Conservation (phyloP, 2,797 vertebrate genomes). For the Malurus splendens region DNA sequence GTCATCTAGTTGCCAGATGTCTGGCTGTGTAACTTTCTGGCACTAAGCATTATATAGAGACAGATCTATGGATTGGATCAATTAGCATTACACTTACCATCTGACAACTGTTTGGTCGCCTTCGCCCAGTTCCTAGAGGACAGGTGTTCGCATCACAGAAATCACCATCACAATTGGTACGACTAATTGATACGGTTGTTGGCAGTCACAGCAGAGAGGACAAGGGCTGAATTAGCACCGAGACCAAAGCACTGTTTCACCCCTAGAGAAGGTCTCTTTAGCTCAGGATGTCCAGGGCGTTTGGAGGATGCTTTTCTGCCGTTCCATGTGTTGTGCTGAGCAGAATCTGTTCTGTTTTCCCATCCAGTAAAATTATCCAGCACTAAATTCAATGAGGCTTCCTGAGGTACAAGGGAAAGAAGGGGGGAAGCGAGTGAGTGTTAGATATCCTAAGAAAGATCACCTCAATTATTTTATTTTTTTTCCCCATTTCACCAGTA, state of each 20-base stretch:
- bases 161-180: slow-evolving; percentile 64
- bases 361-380: background rate
- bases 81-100: slow-evolving; percentile 77
- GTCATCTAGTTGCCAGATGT: slow-evolving; percentile 74
- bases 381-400: background rate
- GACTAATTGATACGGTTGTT: slow-evolving; percentile 68
- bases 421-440: background rate
- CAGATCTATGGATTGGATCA: slow-evolving; percentile 75
- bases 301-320: background rate
- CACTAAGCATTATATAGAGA: slow-evolving; percentile 63
- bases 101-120: slow-evolving; percentile 77
- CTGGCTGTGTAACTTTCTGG: slow-evolving; percentile 74
- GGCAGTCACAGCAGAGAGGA: slow-evolving; percentile 67
- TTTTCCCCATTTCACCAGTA: background rate
- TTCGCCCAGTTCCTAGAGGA: slow-evolving; percentile 70
- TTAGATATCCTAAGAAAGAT: background rate
- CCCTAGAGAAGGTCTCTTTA: slow-evolving; percentile 44
- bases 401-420: background rate
- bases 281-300: background rate
- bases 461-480: background rate
- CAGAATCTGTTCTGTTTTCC: background rate
- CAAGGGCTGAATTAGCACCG: slow-evolving; percentile 42
- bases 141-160: slow-evolving; percentile 74
- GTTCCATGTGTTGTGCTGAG: background rate
- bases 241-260: slow-evolving; percentile 45